Percentiles rank a stretch among this genome's conserved stretches.
These are phyloP conservation scores for Echinometra lucunter DNA, from an alignment of 53 echinoderm and acorn worm species.

Conservation along the genomic window DNA sequence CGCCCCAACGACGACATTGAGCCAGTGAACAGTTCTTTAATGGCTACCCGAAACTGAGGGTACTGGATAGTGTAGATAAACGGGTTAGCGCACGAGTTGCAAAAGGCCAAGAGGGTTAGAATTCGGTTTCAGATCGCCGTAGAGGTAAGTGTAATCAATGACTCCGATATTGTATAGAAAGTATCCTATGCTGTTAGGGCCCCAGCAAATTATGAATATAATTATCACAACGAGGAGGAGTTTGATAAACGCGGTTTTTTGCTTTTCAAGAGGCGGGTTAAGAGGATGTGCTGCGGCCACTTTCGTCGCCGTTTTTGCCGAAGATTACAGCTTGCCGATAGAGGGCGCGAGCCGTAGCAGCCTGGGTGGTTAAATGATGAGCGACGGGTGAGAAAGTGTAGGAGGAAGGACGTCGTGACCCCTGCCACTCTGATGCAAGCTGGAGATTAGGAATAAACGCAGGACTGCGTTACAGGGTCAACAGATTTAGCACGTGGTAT, in stretches of 20 bases:
- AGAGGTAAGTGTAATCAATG: constrained; percentile 37
- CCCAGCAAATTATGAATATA: constrained; percentile 4
- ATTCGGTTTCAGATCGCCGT: background rate
- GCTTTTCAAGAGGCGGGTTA: background rate
- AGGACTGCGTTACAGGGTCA: background rate
- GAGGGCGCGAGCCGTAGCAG: background rate
- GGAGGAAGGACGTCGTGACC: background rate
- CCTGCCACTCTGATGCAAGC: background rate
- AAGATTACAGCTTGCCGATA: background rate
- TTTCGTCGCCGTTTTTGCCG: background rate
- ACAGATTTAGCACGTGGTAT: background rate
- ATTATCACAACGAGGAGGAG: background rate
- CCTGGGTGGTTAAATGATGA: background rate
- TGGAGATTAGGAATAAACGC: background rate
- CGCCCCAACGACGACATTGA: constrained; percentile 5
- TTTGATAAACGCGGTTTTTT: background rate
- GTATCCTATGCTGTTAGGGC: background rate
- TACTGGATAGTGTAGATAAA: constrained; percentile 57
- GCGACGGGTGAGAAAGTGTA: background rate
- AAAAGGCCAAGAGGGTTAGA: constrained; percentile 41
- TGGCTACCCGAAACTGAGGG: constrained; percentile 43
- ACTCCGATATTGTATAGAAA: background rate
- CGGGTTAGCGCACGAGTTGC: constrained; percentile 60
- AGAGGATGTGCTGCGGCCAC: background rate
- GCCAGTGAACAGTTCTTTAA: constrained; percentile 58